A percentile compares a stretch with the other conserved stretches of the same genome.
phyloP scores from a whole-genome alignment of 2,888 invertebrate species.

The Hedychridium roseum region DNA sequence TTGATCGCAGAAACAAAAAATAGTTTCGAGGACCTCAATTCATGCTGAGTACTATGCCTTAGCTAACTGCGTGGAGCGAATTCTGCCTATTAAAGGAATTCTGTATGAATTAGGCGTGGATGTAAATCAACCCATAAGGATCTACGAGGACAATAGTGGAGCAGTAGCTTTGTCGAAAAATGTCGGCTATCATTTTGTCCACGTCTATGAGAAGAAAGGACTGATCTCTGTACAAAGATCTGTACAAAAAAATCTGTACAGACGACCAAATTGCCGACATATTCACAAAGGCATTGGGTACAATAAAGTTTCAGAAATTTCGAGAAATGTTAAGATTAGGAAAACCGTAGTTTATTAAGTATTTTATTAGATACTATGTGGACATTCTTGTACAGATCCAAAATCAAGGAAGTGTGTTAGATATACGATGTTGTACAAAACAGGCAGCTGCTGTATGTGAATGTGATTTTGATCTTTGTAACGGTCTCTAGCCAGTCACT shows the following conservation, averaged over 20 bases:
- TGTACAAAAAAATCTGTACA: neutral
- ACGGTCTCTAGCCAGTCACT: too few species aligned
- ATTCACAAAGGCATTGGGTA: neutral
- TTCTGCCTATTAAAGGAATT: neutral
- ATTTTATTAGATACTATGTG: neutral
- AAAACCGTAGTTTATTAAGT: neutral
- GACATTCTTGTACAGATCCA: neutral
- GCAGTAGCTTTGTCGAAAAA: neutral
- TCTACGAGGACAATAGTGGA: neutral
- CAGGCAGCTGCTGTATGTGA: too few species aligned
- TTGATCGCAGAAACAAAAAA: slow-evolving; percentile 2
- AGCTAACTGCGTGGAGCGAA: neutral
- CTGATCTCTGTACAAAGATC: neutral
- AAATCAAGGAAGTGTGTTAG: neutral
- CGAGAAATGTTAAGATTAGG: neutral
- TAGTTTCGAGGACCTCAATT: too few species aligned
- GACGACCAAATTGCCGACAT: neutral
- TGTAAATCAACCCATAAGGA: neutral
- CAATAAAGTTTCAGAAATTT: neutral
- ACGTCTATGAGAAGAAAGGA: neutral
- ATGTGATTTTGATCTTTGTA: too few species aligned
- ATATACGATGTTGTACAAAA: too few species aligned
- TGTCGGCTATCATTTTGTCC: neutral
- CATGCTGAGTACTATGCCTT: too few species aligned
- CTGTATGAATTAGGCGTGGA: neutral